Base-by-base conservation (phyloP, 2,797 vertebrate species). In the Nannoperca australis region DNA sequence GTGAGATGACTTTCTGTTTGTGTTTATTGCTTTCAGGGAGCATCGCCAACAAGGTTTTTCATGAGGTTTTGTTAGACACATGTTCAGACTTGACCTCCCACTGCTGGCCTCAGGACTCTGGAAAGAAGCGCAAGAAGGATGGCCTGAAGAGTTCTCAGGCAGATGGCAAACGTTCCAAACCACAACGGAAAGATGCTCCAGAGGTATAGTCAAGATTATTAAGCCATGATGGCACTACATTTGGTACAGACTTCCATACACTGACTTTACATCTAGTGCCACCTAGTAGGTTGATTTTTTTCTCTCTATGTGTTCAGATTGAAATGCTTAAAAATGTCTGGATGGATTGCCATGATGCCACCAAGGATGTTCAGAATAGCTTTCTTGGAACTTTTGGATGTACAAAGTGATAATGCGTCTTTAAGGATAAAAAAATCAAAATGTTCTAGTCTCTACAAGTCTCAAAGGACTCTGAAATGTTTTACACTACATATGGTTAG, bases 11-110 rank as follows among this genome's bases (percentile, higher is more conserved):
- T 55, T 51, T 32, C 3, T 50, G 10, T 65, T 10, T 82, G 5
- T 69, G 0, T 70, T 3, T 63, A 1, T 79, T 72, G 2, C 27
- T 58, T 90, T 3, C 47, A 99, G 98, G 98, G 20, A 99, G 97
- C 73, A 82, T 99, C 7, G 95, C 91, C 74, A 96, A 96, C 93
- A 95, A 94, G 79, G 88, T 97, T 51, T 97, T 97, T 84, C 97
- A 99, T 64, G 95, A 97, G 17, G 94, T 98, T 82, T 93, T 99
- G 78, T 94, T 99, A 90, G 96, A 97, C 70, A 96, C 96, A 0
- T 98, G 97, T 63, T 82, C 96, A 85, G 93, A 94, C 74, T 77
- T 95, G 58, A 85, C 95, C 11, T 94, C 91, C 69, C 96, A 96
- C 84, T 95, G 95, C 85, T 98, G 97, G 97, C 97, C 97, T 61